Evolutionary conservation across 1,140 invertebrate species (phyloP), one percentile per base, ranked within the genome.

Genomic region (Drosophila sp.): DNA sequence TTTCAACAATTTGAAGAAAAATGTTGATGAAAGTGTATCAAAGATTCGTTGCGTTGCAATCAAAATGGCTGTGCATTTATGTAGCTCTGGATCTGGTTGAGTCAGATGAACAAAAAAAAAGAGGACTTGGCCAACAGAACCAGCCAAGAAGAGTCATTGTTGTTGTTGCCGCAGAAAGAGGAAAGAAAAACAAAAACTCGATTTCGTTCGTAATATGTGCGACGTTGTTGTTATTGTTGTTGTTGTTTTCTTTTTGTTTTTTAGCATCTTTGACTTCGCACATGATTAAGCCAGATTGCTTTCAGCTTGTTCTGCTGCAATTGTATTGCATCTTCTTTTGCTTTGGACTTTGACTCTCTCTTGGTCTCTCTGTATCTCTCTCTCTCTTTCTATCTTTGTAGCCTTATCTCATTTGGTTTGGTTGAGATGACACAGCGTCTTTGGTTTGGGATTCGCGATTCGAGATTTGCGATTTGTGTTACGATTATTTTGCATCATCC

Each of bases 251-350:
- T 40, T 60, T 32, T 30, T 61, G 60, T 47, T 68, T 69, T 63
- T 11, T 69, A 41, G 35, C 58, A 54, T 55, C 67, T 50, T 60
- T 72, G 61, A 57, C 79, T 89, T 89, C 84, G 89, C 84, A 89
- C 84, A 89, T 89, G 84, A 89, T 89, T 89, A 89, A 89, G 84
- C 85, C 85, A 79, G 84, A 89, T 89, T 90, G 85, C 84, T 89
- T 84, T 85, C 74, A 80, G 69, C 61, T 79, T 78, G 62, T 74
- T 32, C 35, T 54, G 35, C 35, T 11, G 77, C 70, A 71, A 67
- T 60, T 38, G 73, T 61, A 76, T 77, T 61, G 40, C 55, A 69
- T 70, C 68, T 44, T 64, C 74, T n/a, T 40, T 32, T 17, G 47
- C 50, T 62, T 60, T 84, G 84, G 80, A 80, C 85, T 89, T 89